phyloP scores from a whole-genome alignment of 2,113 vertebrate species.

The Hemiprocne comata region DNA sequence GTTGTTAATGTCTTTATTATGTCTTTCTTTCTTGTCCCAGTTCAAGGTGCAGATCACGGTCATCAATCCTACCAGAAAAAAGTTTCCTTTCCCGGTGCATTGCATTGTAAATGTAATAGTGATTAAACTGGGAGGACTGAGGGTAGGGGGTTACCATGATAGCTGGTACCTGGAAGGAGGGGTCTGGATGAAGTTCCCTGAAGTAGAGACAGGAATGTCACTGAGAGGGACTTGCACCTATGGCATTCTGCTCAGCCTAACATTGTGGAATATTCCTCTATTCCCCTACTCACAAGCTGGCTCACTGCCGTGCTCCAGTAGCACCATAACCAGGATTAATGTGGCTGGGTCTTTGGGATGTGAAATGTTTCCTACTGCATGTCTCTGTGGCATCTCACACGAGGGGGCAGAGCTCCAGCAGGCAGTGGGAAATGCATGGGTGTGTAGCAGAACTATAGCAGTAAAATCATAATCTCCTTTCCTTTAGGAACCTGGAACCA shows the following conservation, averaged over 20 bases:
- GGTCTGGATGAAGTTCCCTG: not conserved
- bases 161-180: not conserved
- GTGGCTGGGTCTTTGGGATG: not conserved
- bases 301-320: not conserved
- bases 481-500: not conserved
- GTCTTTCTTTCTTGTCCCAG: conserved; percentile 32
- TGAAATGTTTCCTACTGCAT: not conserved
- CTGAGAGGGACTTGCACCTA: not conserved
- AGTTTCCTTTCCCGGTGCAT: not conserved
- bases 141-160: not conserved
- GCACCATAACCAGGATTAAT: not conserved
- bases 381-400: not conserved
- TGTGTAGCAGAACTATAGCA: not conserved
- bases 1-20: conserved; percentile 53
- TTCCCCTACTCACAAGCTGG: not conserved
- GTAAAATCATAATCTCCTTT: not conserved
- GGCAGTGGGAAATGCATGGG: not conserved
- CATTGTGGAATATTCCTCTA: not conserved
- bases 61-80: conserved; percentile 17
- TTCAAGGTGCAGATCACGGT: conserved; percentile 18
- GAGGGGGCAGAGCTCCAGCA: not conserved
- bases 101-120: not conserved
- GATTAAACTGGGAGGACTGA: not conserved
- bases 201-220: not conserved
- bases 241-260: not conserved